Percentiles rank a stretch among this genome's conserved stretches.
Conservation (phyloP, 1,140 invertebrate genomes). For the Berghia stephanieae region DNA sequence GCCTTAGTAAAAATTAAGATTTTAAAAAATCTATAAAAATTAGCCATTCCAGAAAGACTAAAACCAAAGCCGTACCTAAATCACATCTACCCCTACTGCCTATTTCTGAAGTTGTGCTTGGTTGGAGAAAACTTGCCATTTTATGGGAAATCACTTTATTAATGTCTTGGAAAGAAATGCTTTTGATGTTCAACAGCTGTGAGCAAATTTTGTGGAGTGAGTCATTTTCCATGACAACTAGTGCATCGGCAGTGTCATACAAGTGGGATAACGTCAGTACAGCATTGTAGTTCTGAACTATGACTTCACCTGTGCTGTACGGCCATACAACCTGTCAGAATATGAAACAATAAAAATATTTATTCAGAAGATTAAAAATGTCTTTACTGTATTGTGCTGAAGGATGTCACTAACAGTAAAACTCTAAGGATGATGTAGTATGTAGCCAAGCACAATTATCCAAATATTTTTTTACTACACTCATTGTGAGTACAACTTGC, state of each 20-base stretch:
- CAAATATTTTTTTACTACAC: too few species aligned
- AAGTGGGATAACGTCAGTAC: conserved; percentile 65
- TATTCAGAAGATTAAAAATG: not conserved
- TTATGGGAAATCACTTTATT: conserved; percentile 65
- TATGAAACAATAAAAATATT: conserved; percentile 55
- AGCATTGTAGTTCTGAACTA: conserved; percentile 69
- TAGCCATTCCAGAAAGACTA: too few species aligned
- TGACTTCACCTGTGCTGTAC: conserved; percentile 67
- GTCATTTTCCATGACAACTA: conserved; percentile 68
- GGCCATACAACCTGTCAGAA: conserved; percentile 69
- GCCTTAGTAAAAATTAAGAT: too few species aligned
- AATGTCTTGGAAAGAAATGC: conserved; percentile 64
- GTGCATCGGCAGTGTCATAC: conserved; percentile 63
- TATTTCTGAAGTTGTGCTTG: conserved; percentile 29
- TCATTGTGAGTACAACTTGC: too few species aligned
- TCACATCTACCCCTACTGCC: not conserved
- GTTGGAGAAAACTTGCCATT: conserved; percentile 61
- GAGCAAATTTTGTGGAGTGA: conserved; percentile 64
- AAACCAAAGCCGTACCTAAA: conserved; percentile 48
- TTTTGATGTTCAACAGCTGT: conserved; percentile 60
- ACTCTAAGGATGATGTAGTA: too few species aligned
- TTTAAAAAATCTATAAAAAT: too few species aligned
- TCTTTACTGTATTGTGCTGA: too few species aligned
- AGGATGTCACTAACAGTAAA: too few species aligned
- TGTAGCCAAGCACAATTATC: too few species aligned